phyloP scores from a whole-genome alignment of 2,797 vertebrate species.

The Cyclopterus lumpus region DNA sequence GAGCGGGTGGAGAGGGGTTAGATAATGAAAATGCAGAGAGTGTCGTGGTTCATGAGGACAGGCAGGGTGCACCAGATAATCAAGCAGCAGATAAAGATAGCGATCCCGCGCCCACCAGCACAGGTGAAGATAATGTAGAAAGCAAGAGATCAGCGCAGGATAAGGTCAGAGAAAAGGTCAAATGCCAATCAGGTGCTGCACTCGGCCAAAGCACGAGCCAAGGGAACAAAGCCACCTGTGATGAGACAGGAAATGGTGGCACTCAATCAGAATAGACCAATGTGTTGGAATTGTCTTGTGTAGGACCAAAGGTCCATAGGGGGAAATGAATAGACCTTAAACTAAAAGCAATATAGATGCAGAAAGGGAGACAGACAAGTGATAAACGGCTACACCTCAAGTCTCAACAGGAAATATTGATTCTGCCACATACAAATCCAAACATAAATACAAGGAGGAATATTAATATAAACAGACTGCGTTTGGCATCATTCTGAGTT shows the following conservation, averaged over 20 bases:
- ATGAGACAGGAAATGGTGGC: slow-evolving; percentile 49
- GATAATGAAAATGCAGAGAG: slow-evolving; percentile 59
- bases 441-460: slow-evolving; percentile 58
- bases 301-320: slow-evolving; percentile 15
- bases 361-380: slow-evolving; percentile 12
- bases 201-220: slow-evolving; percentile 20
- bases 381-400: slow-evolving; percentile 17
- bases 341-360: slow-evolving; percentile 5
- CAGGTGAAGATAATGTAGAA: slow-evolving; percentile 59
- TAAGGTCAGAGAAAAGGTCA: slow-evolving; percentile 64
- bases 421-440: slow-evolving; percentile 42
- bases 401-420: slow-evolving; percentile 39
- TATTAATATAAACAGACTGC: slow-evolving; percentile 33
- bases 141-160: slow-evolving; percentile 54
- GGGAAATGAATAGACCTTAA: not conserved
- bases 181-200: slow-evolving; percentile 58
- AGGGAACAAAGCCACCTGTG: slow-evolving; percentile 42
- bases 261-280: slow-evolving; percentile 47
- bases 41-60: slow-evolving; percentile 38
- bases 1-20: slow-evolving; percentile 38
- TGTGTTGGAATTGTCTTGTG: slow-evolving; percentile 2
- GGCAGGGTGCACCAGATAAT: slow-evolving; percentile 57
- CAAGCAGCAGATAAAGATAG: slow-evolving; percentile 62
- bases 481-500: slow-evolving; percentile 38
- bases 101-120: slow-evolving; percentile 37